Base-by-base conservation (phyloP, 2,888 invertebrate genomes). In the Antheraea assamensis region DNA sequence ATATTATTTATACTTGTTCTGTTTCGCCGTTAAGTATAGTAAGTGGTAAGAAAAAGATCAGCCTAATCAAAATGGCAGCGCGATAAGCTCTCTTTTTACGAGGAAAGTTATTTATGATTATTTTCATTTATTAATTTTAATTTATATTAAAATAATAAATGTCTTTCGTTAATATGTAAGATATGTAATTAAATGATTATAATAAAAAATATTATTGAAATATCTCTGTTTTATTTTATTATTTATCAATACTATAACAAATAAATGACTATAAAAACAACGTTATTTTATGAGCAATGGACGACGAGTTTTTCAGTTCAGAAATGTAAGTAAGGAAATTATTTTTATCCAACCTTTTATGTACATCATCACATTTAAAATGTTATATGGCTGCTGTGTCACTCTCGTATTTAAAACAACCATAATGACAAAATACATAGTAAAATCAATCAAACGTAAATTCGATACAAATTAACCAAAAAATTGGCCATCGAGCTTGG, bases 61-160 rank as follows among this genome's bases (percentile, higher is more conserved):
- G 27, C 31, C 35, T 68, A 68, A 35, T 21, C 19, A 31, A 68
- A 8, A 68, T 24, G 68, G 68, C 68, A 68, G 68, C 68, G 35
- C 68, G 21, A 68, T 68, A 35, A 68, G 35, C 68, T 68, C 68
- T 68, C 68, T 35, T 68, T 68, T 68, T 68, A 19, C 3, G n/a
- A n/a, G 24, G 35, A 68, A 31, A n/a, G n/a, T n/a, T n/a, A 68
- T 27, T 68, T 35, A 68, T 35, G 35, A 19, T 19, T 35, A 35
- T 31, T 66, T 31, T 31, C 19, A 19, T 13, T 66, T 66, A 27
- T 61, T 61, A 61, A 27, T 61, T 5, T 61, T 27, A 30, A 61
- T 27, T 61, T 27, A 27, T 61, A 17, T 61, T 24, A 61, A 24
- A 27, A 61, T 55, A 55, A 21, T 21, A 5, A n/a, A 55, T 55